These are phyloP conservation scores for Penelope pileata DNA, from an alignment of 2,113 vertebrate genomes.

Conservation along the genomic window DNA sequence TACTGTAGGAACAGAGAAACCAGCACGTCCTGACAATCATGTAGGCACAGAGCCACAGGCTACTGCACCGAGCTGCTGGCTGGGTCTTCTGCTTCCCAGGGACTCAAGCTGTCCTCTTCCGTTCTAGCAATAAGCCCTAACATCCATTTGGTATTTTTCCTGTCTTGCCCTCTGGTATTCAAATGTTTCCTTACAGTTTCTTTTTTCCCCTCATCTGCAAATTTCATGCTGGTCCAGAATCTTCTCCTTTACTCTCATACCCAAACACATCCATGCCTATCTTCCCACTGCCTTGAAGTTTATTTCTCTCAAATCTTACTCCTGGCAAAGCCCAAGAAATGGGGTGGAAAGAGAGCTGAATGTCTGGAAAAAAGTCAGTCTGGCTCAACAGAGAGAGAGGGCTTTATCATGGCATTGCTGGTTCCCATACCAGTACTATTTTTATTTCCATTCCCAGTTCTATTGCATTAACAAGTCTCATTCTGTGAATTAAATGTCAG, in stretches of 20 bases:
- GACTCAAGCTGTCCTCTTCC: fast-evolving
- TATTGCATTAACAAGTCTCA: background rate
- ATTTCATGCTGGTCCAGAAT: background rate
- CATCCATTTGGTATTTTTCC: background rate
- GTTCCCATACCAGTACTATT: background rate
- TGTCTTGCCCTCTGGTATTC: background rate
- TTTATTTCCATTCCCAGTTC: background rate
- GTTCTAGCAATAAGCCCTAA: background rate
- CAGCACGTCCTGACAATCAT: background rate
- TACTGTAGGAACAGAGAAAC: background rate
- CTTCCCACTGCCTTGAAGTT: background rate
- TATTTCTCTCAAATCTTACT: background rate
- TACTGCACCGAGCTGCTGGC: background rate
- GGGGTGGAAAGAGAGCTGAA: background rate
- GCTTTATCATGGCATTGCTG: background rate
- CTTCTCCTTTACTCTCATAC: background rate
- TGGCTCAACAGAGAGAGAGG: background rate
- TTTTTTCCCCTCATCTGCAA: background rate
- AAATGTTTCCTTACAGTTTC: background rate
- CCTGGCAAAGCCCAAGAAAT: background rate
- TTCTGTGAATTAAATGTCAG: background rate
- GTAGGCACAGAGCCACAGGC: background rate
- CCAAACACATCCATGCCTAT: background rate
- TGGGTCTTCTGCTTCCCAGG: background rate
- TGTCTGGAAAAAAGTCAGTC: background rate